Conservation (phyloP, 2,113 vertebrate species). For the Agapornis roseicollis region DNA sequence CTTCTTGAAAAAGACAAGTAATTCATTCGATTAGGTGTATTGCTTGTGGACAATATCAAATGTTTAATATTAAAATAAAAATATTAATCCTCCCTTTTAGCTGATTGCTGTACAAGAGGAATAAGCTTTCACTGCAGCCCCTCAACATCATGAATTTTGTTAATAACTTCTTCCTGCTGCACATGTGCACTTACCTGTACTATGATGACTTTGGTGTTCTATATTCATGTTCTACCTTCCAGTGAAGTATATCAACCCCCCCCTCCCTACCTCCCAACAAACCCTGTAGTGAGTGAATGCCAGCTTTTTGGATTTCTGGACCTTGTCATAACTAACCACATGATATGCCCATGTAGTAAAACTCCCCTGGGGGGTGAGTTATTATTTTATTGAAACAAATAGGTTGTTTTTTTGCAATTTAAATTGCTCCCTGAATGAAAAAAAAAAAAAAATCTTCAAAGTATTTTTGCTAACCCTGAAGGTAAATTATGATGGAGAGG, state of each 20-base stretch:
- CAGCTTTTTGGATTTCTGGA: not conserved
- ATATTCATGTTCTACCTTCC: not conserved
- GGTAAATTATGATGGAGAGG: not conserved
- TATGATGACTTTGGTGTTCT: not conserved
- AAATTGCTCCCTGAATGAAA: not conserved
- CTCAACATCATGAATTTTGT: not conserved
- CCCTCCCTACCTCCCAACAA: too few relatives aligned
- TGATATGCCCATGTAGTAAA: not conserved
- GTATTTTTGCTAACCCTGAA: not conserved
- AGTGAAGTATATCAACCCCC: not conserved
- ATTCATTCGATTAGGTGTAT: not conserved
- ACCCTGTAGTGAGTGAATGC: not conserved
- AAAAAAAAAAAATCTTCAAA: not conserved
- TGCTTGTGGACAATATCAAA: not conserved
- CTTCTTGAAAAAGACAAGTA: not conserved
- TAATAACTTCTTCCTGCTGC: not conserved
- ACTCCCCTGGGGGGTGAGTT: not conserved
- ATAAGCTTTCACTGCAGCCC: not conserved
- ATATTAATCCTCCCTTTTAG: not conserved
- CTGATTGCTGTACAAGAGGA: not conserved
- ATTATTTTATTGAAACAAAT: slow-evolving; percentile 11
- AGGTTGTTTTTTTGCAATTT: not conserved
- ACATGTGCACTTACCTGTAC: not conserved
- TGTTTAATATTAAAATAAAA: not conserved
- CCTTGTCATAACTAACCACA: not conserved